Evolutionary conservation across 2,888 invertebrate species (phyloP).

Genomic region (Ichneumoninae sp.): DNA sequence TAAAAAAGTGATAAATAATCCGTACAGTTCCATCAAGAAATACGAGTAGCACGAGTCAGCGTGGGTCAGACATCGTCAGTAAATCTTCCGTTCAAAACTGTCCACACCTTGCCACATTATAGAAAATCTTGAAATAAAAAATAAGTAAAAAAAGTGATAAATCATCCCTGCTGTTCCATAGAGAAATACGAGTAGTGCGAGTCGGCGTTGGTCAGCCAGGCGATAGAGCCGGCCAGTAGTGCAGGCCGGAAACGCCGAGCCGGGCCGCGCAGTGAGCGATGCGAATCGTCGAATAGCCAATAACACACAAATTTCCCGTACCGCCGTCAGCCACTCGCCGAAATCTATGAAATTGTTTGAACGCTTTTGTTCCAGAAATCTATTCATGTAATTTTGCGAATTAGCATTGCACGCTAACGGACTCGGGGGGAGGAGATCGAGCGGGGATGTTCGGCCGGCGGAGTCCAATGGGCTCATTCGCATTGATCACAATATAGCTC

Average conservation of each 20-base stretch:
- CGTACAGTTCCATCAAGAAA: not conserved
- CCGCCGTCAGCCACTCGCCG: conserved; percentile 2
- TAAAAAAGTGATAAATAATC: not conserved
- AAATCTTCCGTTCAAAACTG: no score
- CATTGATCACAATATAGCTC: conserved; percentile 12
- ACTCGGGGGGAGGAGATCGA: conserved; percentile 11
- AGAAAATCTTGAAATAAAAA: no score
- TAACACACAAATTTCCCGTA: not conserved
- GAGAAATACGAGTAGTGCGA: conserved; percentile 12
- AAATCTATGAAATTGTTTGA: conserved; percentile 66
- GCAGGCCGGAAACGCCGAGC: not conserved
- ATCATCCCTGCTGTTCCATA: not conserved
- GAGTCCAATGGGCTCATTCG: conserved; percentile 25
- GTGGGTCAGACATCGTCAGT: conserved; percentile 1
- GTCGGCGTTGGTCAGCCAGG: conserved; percentile 17
- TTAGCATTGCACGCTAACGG: conserved; percentile 45
- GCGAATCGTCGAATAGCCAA: conserved; percentile 13
- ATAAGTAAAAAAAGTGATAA: not conserved
- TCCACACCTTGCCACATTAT: not conserved
- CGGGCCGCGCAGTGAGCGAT: not conserved
- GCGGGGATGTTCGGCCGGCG: conserved; percentile 30
- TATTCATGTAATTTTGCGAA: conserved; percentile 63
- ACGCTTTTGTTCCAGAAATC: conserved; percentile 60
- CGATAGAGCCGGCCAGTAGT: not conserved
- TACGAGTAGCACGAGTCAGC: not conserved